Evolutionary conservation across 2,113 vertebrate species (phyloP).

Genomic region (Grus americana): DNA sequence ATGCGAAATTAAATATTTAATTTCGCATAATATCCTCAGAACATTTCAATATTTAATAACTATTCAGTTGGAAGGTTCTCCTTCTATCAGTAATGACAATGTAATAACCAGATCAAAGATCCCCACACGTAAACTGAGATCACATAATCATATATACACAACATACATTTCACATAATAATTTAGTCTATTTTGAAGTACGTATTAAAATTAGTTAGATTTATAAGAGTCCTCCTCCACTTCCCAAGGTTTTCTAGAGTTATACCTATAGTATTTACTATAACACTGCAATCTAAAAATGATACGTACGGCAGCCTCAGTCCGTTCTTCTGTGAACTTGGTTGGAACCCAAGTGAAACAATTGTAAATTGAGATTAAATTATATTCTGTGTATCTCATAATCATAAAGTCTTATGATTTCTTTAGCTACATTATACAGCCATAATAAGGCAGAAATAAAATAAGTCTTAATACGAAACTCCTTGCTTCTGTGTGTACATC

Average conservation of each 20-base stretch:
- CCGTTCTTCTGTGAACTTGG: neutral
- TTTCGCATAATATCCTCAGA: constrained; percentile 16
- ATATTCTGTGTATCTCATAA: neutral
- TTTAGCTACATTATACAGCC: neutral
- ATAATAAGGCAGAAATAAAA: neutral
- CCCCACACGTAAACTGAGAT: neutral
- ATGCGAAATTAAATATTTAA: constrained; percentile 35
- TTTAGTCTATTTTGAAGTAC: neutral
- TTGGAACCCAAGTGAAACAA: neutral
- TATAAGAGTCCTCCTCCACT: neutral
- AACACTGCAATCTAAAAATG: neutral
- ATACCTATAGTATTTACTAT: neutral
- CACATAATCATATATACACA: neutral
- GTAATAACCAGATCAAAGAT: neutral
- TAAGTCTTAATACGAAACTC: neutral
- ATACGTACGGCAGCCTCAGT: neutral
- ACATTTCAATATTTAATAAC: constrained; percentile 50
- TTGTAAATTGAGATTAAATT: neutral
- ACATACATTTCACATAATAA: neutral
- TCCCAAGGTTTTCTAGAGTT: neutral
- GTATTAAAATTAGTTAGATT: neutral
- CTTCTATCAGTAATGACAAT: neutral
- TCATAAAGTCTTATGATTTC: neutral
- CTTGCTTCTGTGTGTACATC: neutral
- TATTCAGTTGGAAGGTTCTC: neutral